phyloP scores from a whole-genome alignment of 2,113 vertebrate species.

The Percina caprodes region DNA sequence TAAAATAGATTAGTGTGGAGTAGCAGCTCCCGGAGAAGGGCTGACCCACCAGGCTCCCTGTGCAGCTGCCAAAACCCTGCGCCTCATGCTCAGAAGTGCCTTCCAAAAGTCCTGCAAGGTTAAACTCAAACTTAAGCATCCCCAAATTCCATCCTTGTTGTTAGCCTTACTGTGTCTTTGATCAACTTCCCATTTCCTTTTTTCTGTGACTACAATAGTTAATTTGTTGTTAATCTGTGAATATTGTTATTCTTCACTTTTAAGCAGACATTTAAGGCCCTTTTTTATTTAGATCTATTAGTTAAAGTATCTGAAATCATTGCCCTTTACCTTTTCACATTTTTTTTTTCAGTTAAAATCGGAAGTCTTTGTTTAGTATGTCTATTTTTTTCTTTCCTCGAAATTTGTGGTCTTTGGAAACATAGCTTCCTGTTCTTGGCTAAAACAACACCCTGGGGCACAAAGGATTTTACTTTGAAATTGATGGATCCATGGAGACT shows the following conservation, averaged over 20 bases:
- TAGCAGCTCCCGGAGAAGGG: conserved; percentile 86
- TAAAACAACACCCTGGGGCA: conserved; percentile 65
- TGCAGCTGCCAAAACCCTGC: conserved; percentile 86
- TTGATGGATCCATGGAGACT: conserved; percentile 56
- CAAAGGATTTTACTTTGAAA: conserved; percentile 66
- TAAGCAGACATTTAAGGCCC: not conserved
- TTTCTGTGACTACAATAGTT: conserved; percentile 16
- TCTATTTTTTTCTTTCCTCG: not conserved
- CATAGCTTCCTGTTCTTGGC: conserved; percentile 32
- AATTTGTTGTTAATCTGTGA: not conserved
- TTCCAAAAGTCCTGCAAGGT: conserved; percentile 91
- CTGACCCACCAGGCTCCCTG: conserved; percentile 86
- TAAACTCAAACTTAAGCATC: conserved; percentile 87
- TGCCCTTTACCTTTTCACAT: not conserved
- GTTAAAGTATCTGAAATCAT: not conserved
- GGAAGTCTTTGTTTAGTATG: not conserved
- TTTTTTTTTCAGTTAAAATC: not conserved
- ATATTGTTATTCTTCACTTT: not conserved
- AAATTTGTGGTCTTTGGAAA: conserved; percentile 58
- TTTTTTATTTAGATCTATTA: not conserved
- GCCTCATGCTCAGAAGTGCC: conserved; percentile 84
- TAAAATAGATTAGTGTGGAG: conserved; percentile 90
- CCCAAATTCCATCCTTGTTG: conserved; percentile 69
- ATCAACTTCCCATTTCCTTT: conserved; percentile 36
- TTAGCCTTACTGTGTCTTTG: conserved; percentile 39